Base-by-base conservation (phyloP, 2,113 vertebrate species). In the Tragelaphus buxtoni region DNA sequence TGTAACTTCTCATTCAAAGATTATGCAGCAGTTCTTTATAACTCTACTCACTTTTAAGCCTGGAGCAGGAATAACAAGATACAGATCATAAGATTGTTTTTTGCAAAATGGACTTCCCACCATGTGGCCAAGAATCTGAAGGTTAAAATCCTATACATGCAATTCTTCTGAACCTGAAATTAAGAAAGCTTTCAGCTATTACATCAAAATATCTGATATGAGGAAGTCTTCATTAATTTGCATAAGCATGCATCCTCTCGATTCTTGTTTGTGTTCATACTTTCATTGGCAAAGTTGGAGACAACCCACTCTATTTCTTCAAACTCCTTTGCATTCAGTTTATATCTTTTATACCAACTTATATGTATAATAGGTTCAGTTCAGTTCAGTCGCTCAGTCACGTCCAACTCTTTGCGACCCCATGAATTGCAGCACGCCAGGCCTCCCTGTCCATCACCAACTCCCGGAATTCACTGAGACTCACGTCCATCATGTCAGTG, bases 1-100 rank as follows among this genome's bases (percentile, higher is more conserved):
- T 93, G 10, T 69, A 80, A 76, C 16, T 94, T 96, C 56, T 93
- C 84, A 94, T 97, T 97, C 91, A 45, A 89, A 79, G 60, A 79
- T 63, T 22, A 30, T 92, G 94, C 61, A 45, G 96, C 89, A 60
- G 35, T 42, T 94, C 51, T 97, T 97, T 88, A 65, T 45, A 65
- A 87, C 20, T 32, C 82, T 91, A 58, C 58, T 95, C 51, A 49
- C 9, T 35, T 92, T 86, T 81, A 65, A 97, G 87, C 61, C 26
- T 86, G 51, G 14, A 97, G 17, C 42, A 94, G 96, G 72, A 94
- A 88, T 86, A 93, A 55, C 7, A 8, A 16, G 14, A 32, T 20
- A 45, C 22, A 80, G 39, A 51, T 10, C 42, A 24, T 6, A 9
- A 51, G n/a, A 42, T 13, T 81, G 26, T 24, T 53, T 47, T 47